A percentile compares a stretch with the other conserved stretches of the same genome.
Evolutionary conservation across 2,888 invertebrate genomes (phyloP).

Genomic region (Chymomyza amoena): DNA sequence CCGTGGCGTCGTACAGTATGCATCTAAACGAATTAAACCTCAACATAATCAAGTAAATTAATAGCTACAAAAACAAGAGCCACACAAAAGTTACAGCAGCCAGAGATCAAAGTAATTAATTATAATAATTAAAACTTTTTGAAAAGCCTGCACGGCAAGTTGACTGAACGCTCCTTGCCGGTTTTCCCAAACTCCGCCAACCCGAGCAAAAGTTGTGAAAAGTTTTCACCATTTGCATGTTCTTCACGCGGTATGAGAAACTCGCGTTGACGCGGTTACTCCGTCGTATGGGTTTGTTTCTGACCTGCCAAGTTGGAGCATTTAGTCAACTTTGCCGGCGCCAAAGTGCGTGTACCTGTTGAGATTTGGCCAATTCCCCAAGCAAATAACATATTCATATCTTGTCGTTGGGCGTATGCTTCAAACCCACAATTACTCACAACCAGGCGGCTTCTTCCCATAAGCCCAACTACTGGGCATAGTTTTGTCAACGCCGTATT

Average conservation of each 20-base stretch:
- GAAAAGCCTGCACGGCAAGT: constrained; percentile 40
- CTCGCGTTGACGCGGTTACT: neutral
- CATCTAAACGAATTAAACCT: constrained; percentile 62
- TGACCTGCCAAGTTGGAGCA: neutral
- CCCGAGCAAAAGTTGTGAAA: constrained; percentile 38
- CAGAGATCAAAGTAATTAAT: constrained; percentile 72
- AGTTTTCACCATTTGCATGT: constrained; percentile 41
- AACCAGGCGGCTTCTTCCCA: neutral
- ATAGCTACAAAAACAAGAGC: constrained; percentile 41
- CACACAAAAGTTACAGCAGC: constrained; percentile 32
- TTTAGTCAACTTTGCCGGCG: constrained; percentile 4
- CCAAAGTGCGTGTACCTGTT: constrained; percentile 77
- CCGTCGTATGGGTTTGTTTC: neutral
- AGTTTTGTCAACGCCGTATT: constrained; percentile 29
- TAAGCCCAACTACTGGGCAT: neutral
- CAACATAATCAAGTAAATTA: constrained; percentile 71
- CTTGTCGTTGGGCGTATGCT: constrained; percentile 40
- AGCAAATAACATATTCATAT: constrained; percentile 76
- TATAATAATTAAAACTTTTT: constrained; percentile 73
- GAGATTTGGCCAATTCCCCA: constrained; percentile 75
- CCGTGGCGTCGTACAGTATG: neutral
- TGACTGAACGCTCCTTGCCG: neutral
- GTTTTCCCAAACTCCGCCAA: constrained; percentile 4
- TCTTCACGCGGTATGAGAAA: neutral
- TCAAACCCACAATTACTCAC: constrained; percentile 20